These are phyloP conservation scores for Rhizomys pruinosus DNA, from an alignment of 2,113 vertebrate species.

Conservation along the genomic window DNA sequence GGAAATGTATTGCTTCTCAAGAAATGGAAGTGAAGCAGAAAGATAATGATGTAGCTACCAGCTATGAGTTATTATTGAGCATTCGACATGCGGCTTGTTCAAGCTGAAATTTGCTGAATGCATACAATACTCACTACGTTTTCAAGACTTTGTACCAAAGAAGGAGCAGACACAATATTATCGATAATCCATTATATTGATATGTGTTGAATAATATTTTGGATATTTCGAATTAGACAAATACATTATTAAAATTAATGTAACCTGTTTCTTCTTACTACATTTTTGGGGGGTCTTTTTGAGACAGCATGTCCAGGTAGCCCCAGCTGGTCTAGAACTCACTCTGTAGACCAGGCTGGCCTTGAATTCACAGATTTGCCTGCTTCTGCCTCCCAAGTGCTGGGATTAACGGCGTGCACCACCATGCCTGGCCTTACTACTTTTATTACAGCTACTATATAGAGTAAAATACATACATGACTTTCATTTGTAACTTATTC, in stretches of 20 bases:
- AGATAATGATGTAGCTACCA: background rate
- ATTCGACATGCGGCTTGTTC: conserved; percentile 16
- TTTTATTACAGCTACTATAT: background rate
- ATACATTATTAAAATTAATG: background rate
- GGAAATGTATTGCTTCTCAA: background rate
- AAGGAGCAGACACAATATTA: background rate
- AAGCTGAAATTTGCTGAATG: background rate
- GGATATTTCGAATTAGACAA: background rate
- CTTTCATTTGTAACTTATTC: background rate
- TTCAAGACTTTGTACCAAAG: background rate
- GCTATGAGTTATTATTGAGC: background rate
- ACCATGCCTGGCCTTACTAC: too few relatives aligned
- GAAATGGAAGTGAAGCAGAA: background rate
- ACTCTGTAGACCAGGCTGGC: too few relatives aligned
- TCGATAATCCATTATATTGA: background rate
- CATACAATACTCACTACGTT: background rate
- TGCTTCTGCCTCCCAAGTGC: too few relatives aligned
- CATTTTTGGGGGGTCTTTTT: too few relatives aligned
- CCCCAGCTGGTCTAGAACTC: too few relatives aligned
- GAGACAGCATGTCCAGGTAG: too few relatives aligned
- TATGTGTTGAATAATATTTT: conserved; percentile 34
- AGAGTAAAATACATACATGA: background rate
- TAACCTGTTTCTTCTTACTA: background rate
- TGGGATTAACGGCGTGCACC: too few relatives aligned
- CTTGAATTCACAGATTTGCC: too few relatives aligned